Base-by-base conservation (phyloP, 1,140 invertebrate genomes). In the Diabrotica undecimpunctata region DNA sequence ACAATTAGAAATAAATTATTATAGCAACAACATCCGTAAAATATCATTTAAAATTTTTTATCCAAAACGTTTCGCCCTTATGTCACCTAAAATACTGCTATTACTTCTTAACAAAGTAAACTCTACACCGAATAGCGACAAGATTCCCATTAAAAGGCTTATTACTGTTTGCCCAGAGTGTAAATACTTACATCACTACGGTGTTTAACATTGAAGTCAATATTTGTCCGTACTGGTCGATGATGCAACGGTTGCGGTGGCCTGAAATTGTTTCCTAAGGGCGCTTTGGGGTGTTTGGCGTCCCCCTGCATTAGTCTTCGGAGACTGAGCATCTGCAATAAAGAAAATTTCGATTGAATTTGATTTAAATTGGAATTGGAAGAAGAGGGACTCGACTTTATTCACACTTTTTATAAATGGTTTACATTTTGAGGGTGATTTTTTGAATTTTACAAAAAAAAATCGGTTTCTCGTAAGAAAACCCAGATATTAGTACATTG, bases 151-250 rank as follows among this genome's bases (percentile, higher is more conserved):
- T 46, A 46, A 46, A 46, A 46, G 41, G 8, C 58, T 60, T 51
- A 50, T 13, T 14, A 39, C 39, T 36, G 39, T 50, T 46, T 51
- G 12, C 58, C 14, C 6, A 46, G 37, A 11, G 12, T 52, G 61
- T 38, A 64, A 64, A 64, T 64, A 69, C 75, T 74, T 69, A 78
- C 77, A 68, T 78, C 78, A 79, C 80, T 84, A 86, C 91, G 86
- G 84, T 89, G 85, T 82, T 86, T 87, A 75, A 89, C 82, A 73
- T 88, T 89, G 80, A 97, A 96, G 81, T 97, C 93, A 78, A 98
- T 97, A 81, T 97, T 97, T 59, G 96, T 97, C 77, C 95, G 85
- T 56, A 97, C 88, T 11, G 94, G 91, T 70, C 95, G 86, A 81
- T 95, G 91, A 81, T 97, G 90, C 25, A 97, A 83, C 37, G 90